Evolutionary conservation across 23 tunicate genomes (phyloP).

Genomic region (Ciona savignyi): DNA sequence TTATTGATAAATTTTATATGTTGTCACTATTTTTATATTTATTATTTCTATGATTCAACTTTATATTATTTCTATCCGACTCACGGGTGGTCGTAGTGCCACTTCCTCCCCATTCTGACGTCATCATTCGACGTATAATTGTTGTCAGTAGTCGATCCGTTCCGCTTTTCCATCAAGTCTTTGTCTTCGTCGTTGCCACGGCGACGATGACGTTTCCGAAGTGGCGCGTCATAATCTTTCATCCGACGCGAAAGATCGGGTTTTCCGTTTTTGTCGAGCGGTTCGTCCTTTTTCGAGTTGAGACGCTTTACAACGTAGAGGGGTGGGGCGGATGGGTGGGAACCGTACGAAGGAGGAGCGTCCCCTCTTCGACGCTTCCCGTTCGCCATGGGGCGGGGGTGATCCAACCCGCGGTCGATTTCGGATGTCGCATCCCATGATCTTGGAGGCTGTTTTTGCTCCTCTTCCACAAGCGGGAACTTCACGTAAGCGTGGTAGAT

Average conservation of each 20-base stretch:
- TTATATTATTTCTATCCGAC: no score
- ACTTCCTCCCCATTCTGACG: conserved; percentile 4
- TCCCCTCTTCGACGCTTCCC: conserved; percentile 13
- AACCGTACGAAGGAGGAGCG: conserved; percentile 7
- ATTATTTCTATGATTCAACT: no score
- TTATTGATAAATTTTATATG: no score
- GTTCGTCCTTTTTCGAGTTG: conserved; percentile 18
- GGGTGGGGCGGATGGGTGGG: conserved; percentile 39
- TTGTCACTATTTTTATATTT: no score
- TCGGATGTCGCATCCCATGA: conserved; percentile 21
- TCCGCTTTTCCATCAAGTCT: conserved; percentile 46
- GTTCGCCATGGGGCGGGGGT: conserved; percentile 23
- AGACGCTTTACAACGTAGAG: conserved; percentile 20
- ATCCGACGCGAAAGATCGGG: not conserved
- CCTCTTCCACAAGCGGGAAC: conserved; percentile 42
- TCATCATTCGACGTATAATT: conserved; percentile 33
- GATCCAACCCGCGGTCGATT: conserved; percentile 3
- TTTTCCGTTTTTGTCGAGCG: conserved; percentile 8
- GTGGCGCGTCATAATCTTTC: conserved; percentile 7
- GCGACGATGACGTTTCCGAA: conserved; percentile 5
- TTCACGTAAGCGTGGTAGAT: conserved; percentile 84
- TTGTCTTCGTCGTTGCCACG: conserved; percentile 20
- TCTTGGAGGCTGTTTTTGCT: not conserved
- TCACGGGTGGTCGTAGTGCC: conserved; percentile 12
- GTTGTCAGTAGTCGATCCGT: conserved; percentile 29